Conservation (phyloP, 2,888 invertebrate genomes). For the Andrena camellia region DNA sequence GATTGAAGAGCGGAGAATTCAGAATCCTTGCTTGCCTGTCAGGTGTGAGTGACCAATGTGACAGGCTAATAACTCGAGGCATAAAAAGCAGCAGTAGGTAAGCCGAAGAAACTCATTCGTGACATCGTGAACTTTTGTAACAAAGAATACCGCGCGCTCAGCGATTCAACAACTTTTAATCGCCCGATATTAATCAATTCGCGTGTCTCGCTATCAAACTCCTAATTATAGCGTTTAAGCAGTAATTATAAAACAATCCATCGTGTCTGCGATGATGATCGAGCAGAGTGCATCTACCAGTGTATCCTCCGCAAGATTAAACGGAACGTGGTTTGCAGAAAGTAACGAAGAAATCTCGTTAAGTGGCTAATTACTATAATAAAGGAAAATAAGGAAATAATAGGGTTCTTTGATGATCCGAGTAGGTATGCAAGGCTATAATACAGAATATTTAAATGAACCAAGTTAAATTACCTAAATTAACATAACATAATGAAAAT, state of each 20-base stretch:
- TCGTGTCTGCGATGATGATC: constrained; percentile 52
- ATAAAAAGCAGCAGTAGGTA: constrained; percentile 40
- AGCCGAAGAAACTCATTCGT: constrained; percentile 47
- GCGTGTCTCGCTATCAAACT: constrained; percentile 42
- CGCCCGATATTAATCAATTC: constrained; percentile 65
- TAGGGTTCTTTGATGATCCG: too few species aligned
- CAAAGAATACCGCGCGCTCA: constrained; percentile 42
- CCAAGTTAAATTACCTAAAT: too few species aligned
- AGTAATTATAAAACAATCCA: constrained; percentile 65
- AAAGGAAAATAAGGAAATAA: too few species aligned
- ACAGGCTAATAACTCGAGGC: constrained; percentile 60
- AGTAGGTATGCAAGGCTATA: too few species aligned
- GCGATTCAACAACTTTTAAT: constrained; percentile 54
- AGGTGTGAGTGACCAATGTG: constrained; percentile 60
- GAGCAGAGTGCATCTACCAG: neutral
- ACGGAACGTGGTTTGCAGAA: constrained; percentile 3
- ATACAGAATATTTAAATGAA: too few species aligned
- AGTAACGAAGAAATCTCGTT: neutral
- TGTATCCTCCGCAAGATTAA: constrained; percentile 14
- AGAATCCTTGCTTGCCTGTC: constrained; percentile 57
- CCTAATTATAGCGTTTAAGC: constrained; percentile 59
- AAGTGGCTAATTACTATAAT: neutral
- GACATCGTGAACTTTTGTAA: constrained; percentile 36
- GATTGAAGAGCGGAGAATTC: constrained; percentile 39
- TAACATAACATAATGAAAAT: too few species aligned